Percentiles rank a stretch among this genome's conserved stretches.
Conservation (phyloP, 1,140 invertebrate species). For the Ceratina calcarata region DNA sequence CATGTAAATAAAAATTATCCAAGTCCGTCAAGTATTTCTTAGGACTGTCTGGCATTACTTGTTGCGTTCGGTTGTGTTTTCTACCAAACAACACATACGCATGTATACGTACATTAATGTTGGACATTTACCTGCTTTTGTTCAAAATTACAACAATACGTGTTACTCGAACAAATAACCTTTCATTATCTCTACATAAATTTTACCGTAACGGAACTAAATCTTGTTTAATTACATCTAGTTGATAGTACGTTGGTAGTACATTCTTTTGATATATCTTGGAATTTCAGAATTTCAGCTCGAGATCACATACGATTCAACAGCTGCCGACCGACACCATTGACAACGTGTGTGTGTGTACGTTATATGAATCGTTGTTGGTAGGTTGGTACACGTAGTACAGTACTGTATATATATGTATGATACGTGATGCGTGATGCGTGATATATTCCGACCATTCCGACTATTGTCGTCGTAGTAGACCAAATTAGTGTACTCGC, state of each 20-base stretch:
- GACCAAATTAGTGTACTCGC: constrained; percentile 21
- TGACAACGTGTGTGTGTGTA: neutral
- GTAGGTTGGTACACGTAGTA: constrained; percentile 39
- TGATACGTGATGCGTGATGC: neutral
- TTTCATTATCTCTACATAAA: too few species aligned
- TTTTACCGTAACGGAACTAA: neutral
- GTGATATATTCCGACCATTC: constrained; percentile 12
- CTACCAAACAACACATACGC: neutral
- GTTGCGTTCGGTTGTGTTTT: too few species aligned
- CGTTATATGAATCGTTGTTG: constrained; percentile 27
- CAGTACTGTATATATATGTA: too few species aligned
- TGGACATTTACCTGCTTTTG: too few species aligned
- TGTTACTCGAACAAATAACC: too few species aligned
- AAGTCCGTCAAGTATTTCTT: neutral
- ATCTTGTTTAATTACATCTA: neutral
- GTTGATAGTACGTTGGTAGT: too few species aligned
- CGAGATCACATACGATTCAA: too few species aligned
- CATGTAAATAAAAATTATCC: neutral
- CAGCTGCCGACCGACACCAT: neutral
- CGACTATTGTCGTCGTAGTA: too few species aligned
- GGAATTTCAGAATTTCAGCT: too few species aligned
- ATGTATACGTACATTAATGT: too few species aligned
- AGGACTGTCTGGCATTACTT: neutral
- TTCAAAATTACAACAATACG: too few species aligned
- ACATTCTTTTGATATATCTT: too few species aligned